phyloP scores from a whole-genome alignment of 2,888 invertebrate genomes.

The Periphyllus acericola region DNA sequence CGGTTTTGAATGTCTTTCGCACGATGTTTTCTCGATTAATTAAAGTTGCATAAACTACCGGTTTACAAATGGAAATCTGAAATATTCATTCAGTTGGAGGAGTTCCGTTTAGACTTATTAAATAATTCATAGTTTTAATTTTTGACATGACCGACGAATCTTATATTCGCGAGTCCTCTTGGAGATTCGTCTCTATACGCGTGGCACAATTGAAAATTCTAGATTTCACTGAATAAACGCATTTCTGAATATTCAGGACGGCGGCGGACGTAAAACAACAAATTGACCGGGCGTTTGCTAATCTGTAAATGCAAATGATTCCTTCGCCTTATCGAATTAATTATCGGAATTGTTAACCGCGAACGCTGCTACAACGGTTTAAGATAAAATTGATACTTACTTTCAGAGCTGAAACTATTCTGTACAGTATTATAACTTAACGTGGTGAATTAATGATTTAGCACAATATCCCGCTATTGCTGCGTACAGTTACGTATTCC shows the following conservation, averaged over 20 bases:
- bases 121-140: neutral
- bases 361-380: neutral
- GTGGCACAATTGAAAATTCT: neutral
- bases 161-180: neutral
- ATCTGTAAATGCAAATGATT: conserved; percentile 2
- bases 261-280: neutral
- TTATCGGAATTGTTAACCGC: neutral
- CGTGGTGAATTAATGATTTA: conserved; percentile 3
- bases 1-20: neutral
- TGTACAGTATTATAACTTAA: neutral
- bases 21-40: neutral
- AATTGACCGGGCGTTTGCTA: neutral
- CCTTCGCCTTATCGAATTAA: neutral
- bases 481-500: too few relatives aligned
- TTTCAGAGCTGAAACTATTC: neutral
- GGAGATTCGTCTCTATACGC: neutral
- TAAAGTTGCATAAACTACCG: neutral
- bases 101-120: neutral
- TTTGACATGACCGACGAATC: neutral
- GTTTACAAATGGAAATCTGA: neutral
- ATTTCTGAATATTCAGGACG: neutral
- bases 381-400: neutral
- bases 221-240: neutral
- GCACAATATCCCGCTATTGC: neutral
- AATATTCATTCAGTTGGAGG: neutral